Conservation (phyloP, 2,888 invertebrate genomes). For the Caenorhabditis zanzibari region DNA sequence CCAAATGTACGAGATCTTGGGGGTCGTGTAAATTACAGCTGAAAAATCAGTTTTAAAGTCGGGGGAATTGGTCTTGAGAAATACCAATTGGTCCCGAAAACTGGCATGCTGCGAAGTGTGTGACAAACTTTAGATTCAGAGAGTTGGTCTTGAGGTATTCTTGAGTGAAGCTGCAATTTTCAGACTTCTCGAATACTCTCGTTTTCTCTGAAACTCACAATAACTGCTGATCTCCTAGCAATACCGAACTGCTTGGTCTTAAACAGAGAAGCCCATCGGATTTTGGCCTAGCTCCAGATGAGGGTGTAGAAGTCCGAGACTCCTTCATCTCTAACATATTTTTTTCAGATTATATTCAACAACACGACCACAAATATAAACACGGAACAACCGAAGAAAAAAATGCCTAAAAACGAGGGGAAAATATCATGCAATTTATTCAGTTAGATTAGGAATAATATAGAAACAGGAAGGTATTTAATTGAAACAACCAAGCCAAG, state of each 20-base stretch:
- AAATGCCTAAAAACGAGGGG: neutral
- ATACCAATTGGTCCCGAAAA: constrained; percentile 75
- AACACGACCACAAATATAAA: neutral
- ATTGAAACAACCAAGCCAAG: constrained; percentile 12
- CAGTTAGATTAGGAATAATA: neutral
- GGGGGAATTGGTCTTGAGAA: neutral
- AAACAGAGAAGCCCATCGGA: constrained; percentile 43
- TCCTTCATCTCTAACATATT: neutral
- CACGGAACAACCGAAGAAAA: neutral
- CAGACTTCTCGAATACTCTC: neutral
- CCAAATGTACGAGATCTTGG: constrained; percentile 63
- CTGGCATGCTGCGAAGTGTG: constrained; percentile 73
- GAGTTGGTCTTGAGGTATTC: constrained; percentile 55
- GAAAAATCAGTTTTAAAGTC: constrained; percentile 8
- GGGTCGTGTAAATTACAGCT: constrained; percentile 59
- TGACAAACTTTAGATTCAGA: constrained; percentile 66
- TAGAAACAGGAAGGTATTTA: neutral
- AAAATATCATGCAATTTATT: constrained; percentile 26
- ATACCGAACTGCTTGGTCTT: constrained; percentile 42
- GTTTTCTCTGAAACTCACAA: constrained; percentile 15
- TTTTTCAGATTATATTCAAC: neutral
- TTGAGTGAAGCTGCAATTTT: constrained; percentile 59
- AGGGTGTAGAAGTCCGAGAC: constrained; percentile 10
- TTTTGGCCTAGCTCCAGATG: constrained; percentile 12
- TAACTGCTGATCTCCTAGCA: constrained; percentile 48